These are phyloP conservation scores for Pelvicachromis taeniatus DNA, from an alignment of 2,113 vertebrate genomes.

Conservation along the genomic window DNA sequence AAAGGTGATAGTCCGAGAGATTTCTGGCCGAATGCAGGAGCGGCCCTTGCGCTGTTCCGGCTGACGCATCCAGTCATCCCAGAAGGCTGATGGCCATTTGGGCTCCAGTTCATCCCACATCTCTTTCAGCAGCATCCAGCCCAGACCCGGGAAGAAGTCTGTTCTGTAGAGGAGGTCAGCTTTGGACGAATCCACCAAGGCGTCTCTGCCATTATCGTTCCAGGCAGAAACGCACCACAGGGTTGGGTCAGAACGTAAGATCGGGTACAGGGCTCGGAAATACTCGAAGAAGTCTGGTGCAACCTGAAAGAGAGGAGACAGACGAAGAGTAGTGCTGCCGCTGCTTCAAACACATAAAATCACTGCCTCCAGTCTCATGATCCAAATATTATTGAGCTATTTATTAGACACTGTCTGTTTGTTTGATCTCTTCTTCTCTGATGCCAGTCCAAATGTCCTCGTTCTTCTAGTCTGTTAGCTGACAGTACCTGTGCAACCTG, in stretches of 20 bases:
- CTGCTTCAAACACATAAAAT: background rate
- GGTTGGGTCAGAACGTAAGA: conserved; percentile 74
- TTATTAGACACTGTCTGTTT: background rate
- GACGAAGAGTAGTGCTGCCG: background rate
- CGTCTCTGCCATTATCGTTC: conserved; percentile 93
- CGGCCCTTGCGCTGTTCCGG: conserved; percentile 84
- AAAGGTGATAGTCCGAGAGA: conserved; percentile 91
- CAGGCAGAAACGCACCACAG: conserved; percentile 93
- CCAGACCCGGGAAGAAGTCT: conserved; percentile 92
- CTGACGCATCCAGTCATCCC: conserved; percentile 95
- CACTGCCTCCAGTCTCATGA: background rate
- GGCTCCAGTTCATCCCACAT: conserved; percentile 89
- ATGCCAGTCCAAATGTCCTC: background rate
- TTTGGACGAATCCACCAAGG: conserved; percentile 75
- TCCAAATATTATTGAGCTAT: rapidly evolving
- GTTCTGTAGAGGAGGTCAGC: conserved; percentile 85
- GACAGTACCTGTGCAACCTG: background rate
- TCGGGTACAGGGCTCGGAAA: conserved; percentile 82
- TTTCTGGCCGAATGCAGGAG: conserved; percentile 86
- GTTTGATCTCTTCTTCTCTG: background rate
- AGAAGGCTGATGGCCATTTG: conserved; percentile 93
- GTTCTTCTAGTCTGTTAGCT: background rate
- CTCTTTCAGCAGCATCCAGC: conserved; percentile 85
- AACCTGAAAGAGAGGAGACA: conserved; percentile 62
- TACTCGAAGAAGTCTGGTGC: conserved; percentile 94